Conservation (phyloP, 1,140 invertebrate genomes). For the Microplitis demolitor region DNA sequence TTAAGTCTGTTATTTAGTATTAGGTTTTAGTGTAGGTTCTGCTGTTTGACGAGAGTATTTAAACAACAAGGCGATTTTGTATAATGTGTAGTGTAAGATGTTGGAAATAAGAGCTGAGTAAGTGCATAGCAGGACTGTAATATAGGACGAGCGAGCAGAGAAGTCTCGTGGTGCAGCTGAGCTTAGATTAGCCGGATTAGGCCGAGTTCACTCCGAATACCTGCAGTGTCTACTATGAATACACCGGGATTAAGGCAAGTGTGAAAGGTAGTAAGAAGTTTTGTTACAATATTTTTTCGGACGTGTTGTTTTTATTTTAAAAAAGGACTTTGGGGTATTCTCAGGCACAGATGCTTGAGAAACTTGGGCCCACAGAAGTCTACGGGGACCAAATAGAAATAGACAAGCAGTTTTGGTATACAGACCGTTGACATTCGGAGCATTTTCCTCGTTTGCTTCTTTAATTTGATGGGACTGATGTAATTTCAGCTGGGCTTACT, state of each 20-base stretch:
- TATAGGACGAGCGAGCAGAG: too few relatives aligned
- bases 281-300: neutral
- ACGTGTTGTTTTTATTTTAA: neutral
- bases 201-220: slow-evolving; percentile 12
- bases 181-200: slow-evolving; percentile 45
- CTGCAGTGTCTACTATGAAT: slow-evolving; percentile 7
- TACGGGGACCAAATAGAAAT: too few relatives aligned
- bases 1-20: neutral
- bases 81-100: too few relatives aligned
- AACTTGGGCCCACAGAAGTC: too few relatives aligned
- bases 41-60: neutral
- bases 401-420: too few relatives aligned
- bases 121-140: too few relatives aligned
- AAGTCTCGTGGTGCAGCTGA: slow-evolving; percentile 26
- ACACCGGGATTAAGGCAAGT: slow-evolving; percentile 1
- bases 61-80: neutral
- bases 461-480: too few relatives aligned
- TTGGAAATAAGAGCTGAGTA: too few relatives aligned
- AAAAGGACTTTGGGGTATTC: neutral
- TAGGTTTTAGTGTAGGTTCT: neutral
- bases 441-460: too few relatives aligned
- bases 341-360: too few relatives aligned
- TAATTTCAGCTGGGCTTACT: too few relatives aligned
- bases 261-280: slow-evolving; percentile 3
- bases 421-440: too few relatives aligned